phyloP scores from a whole-genome alignment of 2,113 vertebrate genomes.

The Tragelaphus strepsiceros region DNA sequence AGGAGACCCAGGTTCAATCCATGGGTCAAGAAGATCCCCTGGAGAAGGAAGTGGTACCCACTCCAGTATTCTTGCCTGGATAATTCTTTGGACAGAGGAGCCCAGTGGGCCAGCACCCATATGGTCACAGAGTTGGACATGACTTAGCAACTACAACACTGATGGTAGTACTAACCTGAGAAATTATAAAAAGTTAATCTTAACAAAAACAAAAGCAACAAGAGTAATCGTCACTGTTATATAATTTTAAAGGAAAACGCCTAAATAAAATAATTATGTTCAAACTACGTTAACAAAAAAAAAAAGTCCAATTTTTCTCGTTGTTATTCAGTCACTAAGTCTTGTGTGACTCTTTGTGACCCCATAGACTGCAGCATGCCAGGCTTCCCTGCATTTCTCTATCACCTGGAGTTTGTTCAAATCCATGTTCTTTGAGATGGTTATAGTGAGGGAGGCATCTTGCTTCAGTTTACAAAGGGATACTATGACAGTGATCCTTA shows the following conservation, averaged over 20 bases:
- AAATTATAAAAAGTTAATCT: not conserved
- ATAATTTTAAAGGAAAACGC: not conserved
- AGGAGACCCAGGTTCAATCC: not conserved
- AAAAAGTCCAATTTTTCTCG: not conserved
- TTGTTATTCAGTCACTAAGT: not conserved
- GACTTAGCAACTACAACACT: not conserved
- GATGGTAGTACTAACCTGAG: not conserved
- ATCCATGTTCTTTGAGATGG: not conserved
- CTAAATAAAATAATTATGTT: not conserved
- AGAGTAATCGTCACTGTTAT: not conserved
- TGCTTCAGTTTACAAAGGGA: not conserved
- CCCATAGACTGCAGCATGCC: not conserved
- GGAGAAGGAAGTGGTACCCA: not conserved
- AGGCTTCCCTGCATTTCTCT: not conserved
- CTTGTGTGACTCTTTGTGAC: accelerated
- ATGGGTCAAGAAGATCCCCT: not conserved
- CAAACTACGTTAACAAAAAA: not conserved
- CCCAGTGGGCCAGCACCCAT: not conserved
- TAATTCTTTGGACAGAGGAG: not conserved
- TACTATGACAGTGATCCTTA: not conserved
- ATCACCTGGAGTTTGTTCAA: not conserved
- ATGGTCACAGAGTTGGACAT: not conserved
- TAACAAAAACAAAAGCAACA: not conserved
- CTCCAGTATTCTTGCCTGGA: not conserved
- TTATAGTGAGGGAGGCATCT: not conserved